Percentiles rank a stretch among this genome's conserved stretches.
Evolutionary conservation across 2,797 vertebrate species (phyloP).

Genomic region (Crax fasciolata): DNA sequence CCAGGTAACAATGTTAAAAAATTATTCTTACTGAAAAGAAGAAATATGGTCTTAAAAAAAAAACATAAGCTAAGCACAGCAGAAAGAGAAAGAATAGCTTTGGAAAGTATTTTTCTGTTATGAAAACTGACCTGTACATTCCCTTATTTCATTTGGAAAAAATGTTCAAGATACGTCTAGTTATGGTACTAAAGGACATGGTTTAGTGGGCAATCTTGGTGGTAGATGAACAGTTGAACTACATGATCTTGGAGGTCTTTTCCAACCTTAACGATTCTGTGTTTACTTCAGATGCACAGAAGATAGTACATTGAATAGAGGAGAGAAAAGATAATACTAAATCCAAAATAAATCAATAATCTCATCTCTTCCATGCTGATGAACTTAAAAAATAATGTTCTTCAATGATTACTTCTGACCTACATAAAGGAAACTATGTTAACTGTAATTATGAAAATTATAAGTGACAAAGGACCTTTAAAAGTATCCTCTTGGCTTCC

Average conservation of each 20-base stretch:
- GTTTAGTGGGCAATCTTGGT: no score
- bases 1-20: neutral
- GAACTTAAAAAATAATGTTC: neutral
- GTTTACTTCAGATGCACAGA: neutral
- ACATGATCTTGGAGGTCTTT: no score
- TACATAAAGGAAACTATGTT: neutral
- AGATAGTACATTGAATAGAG: neutral
- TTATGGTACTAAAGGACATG: no score
- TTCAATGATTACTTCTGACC: neutral
- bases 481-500: neutral
- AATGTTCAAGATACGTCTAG: no score
- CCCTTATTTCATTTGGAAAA: neutral
- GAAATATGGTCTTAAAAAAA: neutral
- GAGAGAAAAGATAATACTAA: neutral
- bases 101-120: neutral
- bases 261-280: no score
- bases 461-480: neutral
- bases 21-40: neutral
- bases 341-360: neutral
- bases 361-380: neutral
- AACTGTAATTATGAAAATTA: neutral
- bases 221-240: no score
- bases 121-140: neutral
- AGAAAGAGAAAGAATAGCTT: neutral
- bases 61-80: neutral